Evolutionary conservation across 2,888 invertebrate species (phyloP), one percentile per base, ranked within the genome.

Genomic region (Leptopilina myrica): DNA sequence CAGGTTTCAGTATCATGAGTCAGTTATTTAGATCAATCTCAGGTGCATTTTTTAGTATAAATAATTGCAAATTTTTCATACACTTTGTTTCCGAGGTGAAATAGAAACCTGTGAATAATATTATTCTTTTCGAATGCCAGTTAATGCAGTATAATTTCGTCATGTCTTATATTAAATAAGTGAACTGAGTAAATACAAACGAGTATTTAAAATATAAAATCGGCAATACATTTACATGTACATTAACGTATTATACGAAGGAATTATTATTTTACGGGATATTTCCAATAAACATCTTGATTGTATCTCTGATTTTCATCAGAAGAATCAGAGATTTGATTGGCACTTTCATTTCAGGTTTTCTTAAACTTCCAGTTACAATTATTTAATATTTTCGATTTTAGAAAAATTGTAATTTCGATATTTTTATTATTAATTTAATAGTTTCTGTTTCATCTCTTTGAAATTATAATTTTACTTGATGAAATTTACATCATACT

Each of bases 1-100:
- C 85, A 87, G 76, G 85, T 85, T 82, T 83, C 66, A 79, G 79
- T 82, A 81, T 83, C 79, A 82, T 80, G 81, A 65, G 67, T 81
- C 20, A 69, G 14, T 12, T 69, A 33, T n/a, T 26, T 69, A 69
- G 53, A 53, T 69, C 26, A 69, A 64, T 76, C 67, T 53, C 49
- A 62, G 62, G 53, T 53, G 43, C 53, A 46, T 76, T 67, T 20
- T 33, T 20, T 26, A 66, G 15, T 79, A 62, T 46, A 56, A 62
- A 67, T 79, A 65, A 59, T 75, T 67, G 53, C 43, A 64, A 26
- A 15, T 40, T 53, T 59, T 40, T 78, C 4, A 65, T 64, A 15
- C 15, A 43, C 65, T 64, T 64, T 62, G 66, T 46, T 59, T 66
- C 65, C 67, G 53, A 49, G 53, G 67, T 33, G 62, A 49, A 64